Conservation (phyloP, 2,797 vertebrate species). For the Cossypha caffra region DNA sequence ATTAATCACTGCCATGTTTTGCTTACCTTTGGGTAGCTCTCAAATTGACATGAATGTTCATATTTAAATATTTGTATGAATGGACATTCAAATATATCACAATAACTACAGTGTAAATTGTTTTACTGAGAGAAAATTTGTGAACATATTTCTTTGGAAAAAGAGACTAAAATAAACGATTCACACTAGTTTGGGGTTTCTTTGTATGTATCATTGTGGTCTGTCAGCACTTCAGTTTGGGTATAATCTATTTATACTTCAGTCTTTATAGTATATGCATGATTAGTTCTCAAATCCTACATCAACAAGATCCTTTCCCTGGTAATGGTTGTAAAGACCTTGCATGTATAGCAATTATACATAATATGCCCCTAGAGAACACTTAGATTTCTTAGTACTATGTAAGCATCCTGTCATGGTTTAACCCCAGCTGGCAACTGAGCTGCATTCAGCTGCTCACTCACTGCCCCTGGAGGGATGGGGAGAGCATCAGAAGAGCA, state of each 20-base stretch:
- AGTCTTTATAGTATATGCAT: background rate
- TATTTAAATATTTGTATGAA: background rate
- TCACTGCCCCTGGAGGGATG: background rate
- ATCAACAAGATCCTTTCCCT: conserved; percentile 17
- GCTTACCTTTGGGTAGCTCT: background rate
- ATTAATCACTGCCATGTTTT: background rate
- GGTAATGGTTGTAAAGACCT: conserved; percentile 29
- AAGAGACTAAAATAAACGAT: background rate
- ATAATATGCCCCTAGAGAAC: background rate
- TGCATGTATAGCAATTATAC: background rate
- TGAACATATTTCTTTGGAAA: background rate
- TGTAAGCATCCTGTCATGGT: background rate
- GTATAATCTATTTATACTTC: background rate
- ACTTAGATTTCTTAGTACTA: background rate
- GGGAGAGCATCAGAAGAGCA: background rate
- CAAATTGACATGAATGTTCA: background rate
- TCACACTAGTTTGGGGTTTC: background rate
- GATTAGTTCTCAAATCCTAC: conserved; percentile 16
- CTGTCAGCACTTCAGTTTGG: background rate
- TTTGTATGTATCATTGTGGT: background rate
- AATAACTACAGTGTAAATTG: background rate
- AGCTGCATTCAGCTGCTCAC: background rate
- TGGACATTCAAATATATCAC: background rate
- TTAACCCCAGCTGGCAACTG: background rate
- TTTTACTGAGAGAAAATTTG: background rate